phyloP scores from a whole-genome alignment of 2,888 invertebrate genomes.

The Epistrophe eligans region DNA sequence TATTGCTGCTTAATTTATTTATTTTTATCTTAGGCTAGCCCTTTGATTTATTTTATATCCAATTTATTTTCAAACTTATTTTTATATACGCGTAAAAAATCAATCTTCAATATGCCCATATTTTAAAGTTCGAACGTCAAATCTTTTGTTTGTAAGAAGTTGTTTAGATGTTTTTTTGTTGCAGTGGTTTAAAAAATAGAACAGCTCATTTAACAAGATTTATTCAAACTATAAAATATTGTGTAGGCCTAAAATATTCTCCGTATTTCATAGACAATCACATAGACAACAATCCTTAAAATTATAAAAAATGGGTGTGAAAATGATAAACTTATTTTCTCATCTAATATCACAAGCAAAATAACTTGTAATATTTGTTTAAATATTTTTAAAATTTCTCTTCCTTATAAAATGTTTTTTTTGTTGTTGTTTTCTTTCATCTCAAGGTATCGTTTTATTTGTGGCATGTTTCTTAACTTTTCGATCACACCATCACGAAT shows the following conservation, averaged over 20 bases:
- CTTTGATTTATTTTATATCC: too few species aligned
- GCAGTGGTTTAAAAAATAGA: too few species aligned
- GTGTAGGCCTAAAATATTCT: neutral
- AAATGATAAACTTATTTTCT: neutral
- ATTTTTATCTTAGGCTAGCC: too few species aligned
- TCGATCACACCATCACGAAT: slow-evolving; percentile 25
- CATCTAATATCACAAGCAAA: neutral
- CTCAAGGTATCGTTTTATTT: neutral
- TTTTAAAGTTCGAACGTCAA: neutral
- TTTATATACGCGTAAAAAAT: too few species aligned
- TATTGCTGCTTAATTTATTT: too few species aligned
- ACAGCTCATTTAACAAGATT: too few species aligned
- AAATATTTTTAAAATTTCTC: neutral
- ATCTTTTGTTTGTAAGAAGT: neutral
- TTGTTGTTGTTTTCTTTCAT: neutral
- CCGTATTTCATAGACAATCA: neutral
- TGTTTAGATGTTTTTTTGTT: too few species aligned
- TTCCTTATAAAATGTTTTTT: neutral
- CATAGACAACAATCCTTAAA: neutral
- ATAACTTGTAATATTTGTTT: neutral
- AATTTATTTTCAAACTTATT: too few species aligned
- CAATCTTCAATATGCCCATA: neutral
- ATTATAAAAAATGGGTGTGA: neutral
- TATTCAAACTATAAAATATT: too few species aligned
- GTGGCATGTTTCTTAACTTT: slow-evolving; percentile 7